Base-by-base conservation (phyloP, 1,140 invertebrate species). In the Lepidurus packardi region DNA sequence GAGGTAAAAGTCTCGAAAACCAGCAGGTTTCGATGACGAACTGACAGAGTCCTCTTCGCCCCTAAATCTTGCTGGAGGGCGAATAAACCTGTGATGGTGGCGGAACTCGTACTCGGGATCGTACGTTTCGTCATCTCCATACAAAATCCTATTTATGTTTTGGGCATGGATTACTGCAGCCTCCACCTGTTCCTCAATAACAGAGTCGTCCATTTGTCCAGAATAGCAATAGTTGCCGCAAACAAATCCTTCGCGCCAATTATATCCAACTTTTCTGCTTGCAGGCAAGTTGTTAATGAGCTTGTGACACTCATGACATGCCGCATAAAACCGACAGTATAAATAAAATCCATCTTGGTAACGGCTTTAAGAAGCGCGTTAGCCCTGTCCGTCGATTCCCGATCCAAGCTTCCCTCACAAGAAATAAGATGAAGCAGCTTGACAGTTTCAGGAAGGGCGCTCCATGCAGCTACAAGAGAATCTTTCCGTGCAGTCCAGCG, bases 361-460 rank as follows among this genome's bases (percentile, higher is more conserved):
- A 76, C 42, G 75, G 75, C 75, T 21, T 44, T 76, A n/a, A 74
- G 73, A 74, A 74, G 42, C 16, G 21, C 75, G 16, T 76, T 24
- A 6, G 75, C 34, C 21, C 44, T 76, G 34, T 41, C 21, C 43
- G 34, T 76, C 4, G 75, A 16, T 41, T 76, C 75, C 4, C 34
- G 34, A 76, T 76, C 75, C 16, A 76, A 44, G 75, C 34, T 7
- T 41, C 44, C 34, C 44, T 8, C 34, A 76, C 6, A 43, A 16
- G 75, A 41, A 41, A 76, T 76, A 43, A 21, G 5, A 24, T 44
- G 34, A 41, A n/a, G 75, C 75, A 76, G 75, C 44, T 21, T 44
- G 16, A 76, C 75, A 76, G 44, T 44, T 76, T 43, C 24, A 43
- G 75, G 75, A 41, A 76, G 75, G 42, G 44, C 75, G 42, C 75